Base-by-base conservation (phyloP, 1,140 invertebrate genomes). In the Anthonomus grandis region DNA sequence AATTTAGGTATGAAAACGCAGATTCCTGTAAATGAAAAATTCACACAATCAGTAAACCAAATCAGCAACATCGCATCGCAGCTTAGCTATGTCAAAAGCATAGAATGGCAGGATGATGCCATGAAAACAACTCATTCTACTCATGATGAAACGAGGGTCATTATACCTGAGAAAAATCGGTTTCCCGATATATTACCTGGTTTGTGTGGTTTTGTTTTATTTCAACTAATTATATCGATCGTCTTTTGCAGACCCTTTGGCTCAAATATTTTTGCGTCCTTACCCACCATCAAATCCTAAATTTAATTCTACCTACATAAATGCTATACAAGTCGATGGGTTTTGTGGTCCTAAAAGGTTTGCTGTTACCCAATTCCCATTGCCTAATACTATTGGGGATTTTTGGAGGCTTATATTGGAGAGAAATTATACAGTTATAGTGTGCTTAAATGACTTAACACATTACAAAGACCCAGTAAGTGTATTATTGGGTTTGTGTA, bases 371-470 rank as follows among this genome's bases (percentile, higher is more conserved):
- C 79, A 81, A 68, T 72, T 76, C 24, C 79, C 79, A 3, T 64
- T 83, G 45, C 74, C 76, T 10, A 70, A 73, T 38, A 82, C 80
- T 2, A 64, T 78, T 42, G 67, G 64, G 6, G 79, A 81, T 60
- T 86, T 85, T 70, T 85, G 83, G 83, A 68, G 78, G 39, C 77
- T 85, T 76, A 69, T 85, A 4, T 78, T 76, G 72, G 79, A 86
- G 54, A 76, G 78, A 49, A 70, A 74, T n/a, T 56, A 65, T 9
- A 72, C 74, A 45, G 72, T 83, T 31, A 80, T 85, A 44, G 76
- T 86, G 2, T 76, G 76, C 44, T 48, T 80, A 18, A 74, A 79
- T 45, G 75, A 76, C 61, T 53, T 69, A 4, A 24, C 64, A 15
- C 10, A 41, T 8, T 46, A 62, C 4, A n/a, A n/a, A n/a, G 59